Evolutionary conservation across 23 tunicate species (phyloP).

Genomic region (Clavelina lepadiformis): DNA sequence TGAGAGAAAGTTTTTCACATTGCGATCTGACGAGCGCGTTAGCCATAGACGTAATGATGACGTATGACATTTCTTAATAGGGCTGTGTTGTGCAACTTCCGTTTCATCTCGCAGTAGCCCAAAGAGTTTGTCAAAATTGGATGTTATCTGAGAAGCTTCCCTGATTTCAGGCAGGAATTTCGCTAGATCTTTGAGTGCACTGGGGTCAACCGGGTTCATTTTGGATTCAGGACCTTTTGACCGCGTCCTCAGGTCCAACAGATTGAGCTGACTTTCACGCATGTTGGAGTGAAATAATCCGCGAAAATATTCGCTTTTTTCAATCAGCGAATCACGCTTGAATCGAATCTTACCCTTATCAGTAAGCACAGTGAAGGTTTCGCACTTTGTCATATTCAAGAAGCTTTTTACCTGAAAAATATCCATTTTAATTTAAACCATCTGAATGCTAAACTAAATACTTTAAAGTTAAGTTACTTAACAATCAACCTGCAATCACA

Average conservation of each 20-base stretch:
- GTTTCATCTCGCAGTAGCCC: not conserved
- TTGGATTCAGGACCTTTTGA: not conserved
- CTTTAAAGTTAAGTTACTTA: too few species aligned
- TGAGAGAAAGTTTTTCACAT: slow-evolving; percentile 6
- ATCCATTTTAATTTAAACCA: too few species aligned
- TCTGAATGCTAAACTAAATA: too few species aligned
- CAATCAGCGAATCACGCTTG: not conserved
- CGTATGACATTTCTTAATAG: not conserved
- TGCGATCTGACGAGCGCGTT: not conserved
- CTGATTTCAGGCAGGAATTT: not conserved
- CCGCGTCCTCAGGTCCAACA: not conserved
- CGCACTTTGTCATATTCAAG: not conserved
- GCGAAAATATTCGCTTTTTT: slow-evolving; percentile 25
- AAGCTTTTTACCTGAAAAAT: too few species aligned
- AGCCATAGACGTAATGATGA: not conserved
- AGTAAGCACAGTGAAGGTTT: not conserved
- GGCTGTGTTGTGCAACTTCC: not conserved
- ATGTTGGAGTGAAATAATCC: slow-evolving; percentile 24
- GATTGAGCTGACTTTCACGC: slow-evolving; percentile 2
- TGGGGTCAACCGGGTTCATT: not conserved
- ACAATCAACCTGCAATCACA: too few species aligned
- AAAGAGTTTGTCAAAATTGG: not conserved
- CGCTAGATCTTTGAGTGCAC: not conserved
- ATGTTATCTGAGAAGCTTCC: not conserved
- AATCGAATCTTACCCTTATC: slow-evolving; percentile 8